Conservation (phyloP, 2,113 vertebrate species). For the Columbina picui region DNA sequence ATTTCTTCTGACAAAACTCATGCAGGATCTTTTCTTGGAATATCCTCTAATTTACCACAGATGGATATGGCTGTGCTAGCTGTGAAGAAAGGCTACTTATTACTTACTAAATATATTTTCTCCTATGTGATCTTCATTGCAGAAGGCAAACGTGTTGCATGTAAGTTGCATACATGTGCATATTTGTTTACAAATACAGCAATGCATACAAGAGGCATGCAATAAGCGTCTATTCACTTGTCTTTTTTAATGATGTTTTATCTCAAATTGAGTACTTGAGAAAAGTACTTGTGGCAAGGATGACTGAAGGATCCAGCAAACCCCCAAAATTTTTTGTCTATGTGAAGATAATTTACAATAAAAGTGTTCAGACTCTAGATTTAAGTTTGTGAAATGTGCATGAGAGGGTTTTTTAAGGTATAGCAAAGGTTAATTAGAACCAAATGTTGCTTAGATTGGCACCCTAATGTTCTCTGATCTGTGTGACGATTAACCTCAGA, state of each 20-base stretch:
- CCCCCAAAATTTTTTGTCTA: background rate
- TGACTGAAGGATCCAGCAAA: background rate
- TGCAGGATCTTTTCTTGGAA: constrained; percentile 37
- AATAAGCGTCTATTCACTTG: background rate
- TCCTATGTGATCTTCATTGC: background rate
- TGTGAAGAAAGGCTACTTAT: constrained; percentile 15
- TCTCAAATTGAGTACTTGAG: background rate
- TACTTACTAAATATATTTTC: constrained; percentile 45
- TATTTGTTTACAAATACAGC: background rate
- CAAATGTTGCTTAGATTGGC: constrained; percentile 1
- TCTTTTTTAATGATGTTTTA: background rate
- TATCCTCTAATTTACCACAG: constrained; percentile 53
- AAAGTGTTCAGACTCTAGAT: background rate
- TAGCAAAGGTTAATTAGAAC: constrained; percentile 2
- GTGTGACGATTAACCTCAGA: background rate
- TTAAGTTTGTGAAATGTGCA: background rate
- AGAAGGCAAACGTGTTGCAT: background rate
- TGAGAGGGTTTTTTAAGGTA: background rate
- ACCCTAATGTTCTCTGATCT: background rate
- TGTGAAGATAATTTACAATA: background rate
- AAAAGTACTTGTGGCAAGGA: background rate
- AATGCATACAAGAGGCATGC: background rate
- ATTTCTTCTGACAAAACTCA: constrained; percentile 64
- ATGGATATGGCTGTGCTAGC: constrained; percentile 41
- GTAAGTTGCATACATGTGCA: background rate